Evolutionary conservation across 1,140 invertebrate species (phyloP).

Genomic region (Drosophila kepulauana): DNA sequence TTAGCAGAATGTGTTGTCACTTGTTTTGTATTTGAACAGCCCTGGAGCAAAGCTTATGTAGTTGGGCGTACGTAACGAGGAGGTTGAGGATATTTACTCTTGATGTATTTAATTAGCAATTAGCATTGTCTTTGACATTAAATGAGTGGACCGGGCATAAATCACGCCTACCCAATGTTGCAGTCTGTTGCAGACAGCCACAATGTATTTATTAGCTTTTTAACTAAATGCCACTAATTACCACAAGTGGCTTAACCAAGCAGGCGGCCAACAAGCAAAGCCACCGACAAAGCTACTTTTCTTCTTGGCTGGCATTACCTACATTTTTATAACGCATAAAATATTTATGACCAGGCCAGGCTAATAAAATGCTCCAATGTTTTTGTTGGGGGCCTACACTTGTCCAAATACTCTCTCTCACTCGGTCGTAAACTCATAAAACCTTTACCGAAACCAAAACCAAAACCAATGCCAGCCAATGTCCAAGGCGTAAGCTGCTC

Average conservation of each 20-base stretch:
- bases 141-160: slow-evolving; percentile 46
- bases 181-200: slow-evolving; percentile 20
- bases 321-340: slow-evolving; percentile 76
- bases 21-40: neutral
- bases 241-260: slow-evolving; percentile 66
- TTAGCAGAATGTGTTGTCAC: neutral
- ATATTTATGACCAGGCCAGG: slow-evolving; percentile 70
- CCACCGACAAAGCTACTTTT: neutral
- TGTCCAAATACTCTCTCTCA: slow-evolving; percentile 46
- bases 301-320: slow-evolving; percentile 23
- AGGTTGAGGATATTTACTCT: neutral
- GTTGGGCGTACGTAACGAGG: neutral
- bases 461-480: slow-evolving; percentile 36
- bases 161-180: slow-evolving; percentile 46
- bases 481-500: slow-evolving; percentile 38
- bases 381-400: slow-evolving; percentile 10
- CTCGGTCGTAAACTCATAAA: slow-evolving; percentile 50
- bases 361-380: slow-evolving; percentile 63
- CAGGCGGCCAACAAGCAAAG: neutral
- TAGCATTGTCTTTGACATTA: slow-evolving; percentile 59
- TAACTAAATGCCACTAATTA: slow-evolving; percentile 77
- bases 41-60: neutral
- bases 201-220: slow-evolving; percentile 75
- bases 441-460: slow-evolving; percentile 4
- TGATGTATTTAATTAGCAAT: slow-evolving; percentile 65